A percentile compares a stretch with the other conserved stretches of the same genome.
Conservation (phyloP, 2,888 invertebrate species). For the Calameuta filiformis region DNA sequence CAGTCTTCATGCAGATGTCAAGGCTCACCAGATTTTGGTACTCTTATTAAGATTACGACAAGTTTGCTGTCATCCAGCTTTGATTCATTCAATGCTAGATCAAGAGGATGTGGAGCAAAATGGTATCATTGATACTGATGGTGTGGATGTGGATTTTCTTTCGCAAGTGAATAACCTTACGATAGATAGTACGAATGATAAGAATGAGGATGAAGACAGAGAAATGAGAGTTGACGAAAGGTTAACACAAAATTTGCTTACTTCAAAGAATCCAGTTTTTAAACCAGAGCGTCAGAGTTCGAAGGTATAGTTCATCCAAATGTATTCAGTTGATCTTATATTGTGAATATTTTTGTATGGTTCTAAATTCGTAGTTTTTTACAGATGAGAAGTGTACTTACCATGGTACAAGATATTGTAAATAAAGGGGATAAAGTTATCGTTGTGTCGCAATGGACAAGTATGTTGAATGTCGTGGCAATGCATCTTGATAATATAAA, state of each 20-base stretch:
- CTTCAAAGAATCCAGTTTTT: slow-evolving; percentile 80
- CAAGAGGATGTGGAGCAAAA: slow-evolving; percentile 58
- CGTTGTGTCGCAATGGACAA: slow-evolving; percentile 95
- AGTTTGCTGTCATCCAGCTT: slow-evolving; percentile 88
- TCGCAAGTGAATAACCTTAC: slow-evolving; percentile 71
- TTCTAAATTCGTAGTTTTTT: slow-evolving; percentile 8
- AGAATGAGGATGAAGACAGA: slow-evolving; percentile 19
- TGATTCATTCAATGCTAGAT: slow-evolving; percentile 76
- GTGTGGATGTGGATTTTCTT: slow-evolving; percentile 71
- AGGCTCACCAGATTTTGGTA: slow-evolving; percentile 78
- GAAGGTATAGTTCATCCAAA: slow-evolving; percentile 65
- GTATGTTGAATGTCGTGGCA: slow-evolving; percentile 80
- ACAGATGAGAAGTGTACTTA: slow-evolving; percentile 71
- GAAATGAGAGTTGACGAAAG: slow-evolving; percentile 69
- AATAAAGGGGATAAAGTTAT: slow-evolving; percentile 76
- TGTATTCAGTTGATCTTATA: too few species aligned
- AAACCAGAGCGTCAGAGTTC: slow-evolving; percentile 71
- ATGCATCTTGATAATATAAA: slow-evolving; percentile 72
- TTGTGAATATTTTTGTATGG: slow-evolving; percentile 1
- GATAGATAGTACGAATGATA: slow-evolving; percentile 25
- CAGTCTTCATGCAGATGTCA: slow-evolving; percentile 62
- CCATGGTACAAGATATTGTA: slow-evolving; percentile 68
- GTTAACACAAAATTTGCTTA: slow-evolving; percentile 73
- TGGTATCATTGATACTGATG: slow-evolving; percentile 62
- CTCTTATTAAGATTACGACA: slow-evolving; percentile 87